A percentile compares a stretch with the other conserved stretches of the same genome.
These are phyloP conservation scores for Pitta sordida DNA, from an alignment of 2,113 vertebrate species.

Conservation along the genomic window DNA sequence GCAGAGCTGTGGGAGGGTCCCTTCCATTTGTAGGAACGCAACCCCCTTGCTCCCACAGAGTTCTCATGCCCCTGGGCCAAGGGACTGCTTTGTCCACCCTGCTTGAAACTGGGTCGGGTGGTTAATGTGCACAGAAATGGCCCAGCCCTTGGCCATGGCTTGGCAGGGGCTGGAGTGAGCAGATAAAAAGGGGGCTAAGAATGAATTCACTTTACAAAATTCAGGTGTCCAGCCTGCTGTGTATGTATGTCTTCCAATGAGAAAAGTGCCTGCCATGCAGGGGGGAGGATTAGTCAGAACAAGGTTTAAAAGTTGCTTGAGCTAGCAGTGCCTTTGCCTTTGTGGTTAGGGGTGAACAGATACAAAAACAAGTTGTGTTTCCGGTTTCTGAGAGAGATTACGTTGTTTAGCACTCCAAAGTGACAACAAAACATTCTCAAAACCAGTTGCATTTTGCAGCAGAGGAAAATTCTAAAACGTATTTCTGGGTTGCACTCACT, in stretches of 20 bases:
- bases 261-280: neutral
- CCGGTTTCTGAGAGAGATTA: neutral
- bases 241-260: rapidly evolving
- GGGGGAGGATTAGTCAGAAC: neutral
- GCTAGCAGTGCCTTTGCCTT: neutral
- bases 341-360: neutral
- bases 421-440: neutral
- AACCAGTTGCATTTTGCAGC: neutral
- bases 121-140: neutral
- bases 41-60: rapidly evolving
- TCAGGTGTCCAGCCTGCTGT: neutral
- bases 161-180: neutral
- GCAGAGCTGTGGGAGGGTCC: neutral
- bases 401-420: neutral
- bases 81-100: neutral
- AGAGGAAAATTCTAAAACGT: neutral
- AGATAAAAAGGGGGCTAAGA: neutral
- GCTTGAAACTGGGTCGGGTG: neutral
- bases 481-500: neutral
- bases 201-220: neutral
- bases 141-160: neutral
- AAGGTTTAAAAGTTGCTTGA: neutral
- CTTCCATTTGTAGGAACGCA: neutral
- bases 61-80: rapidly evolving
- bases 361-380: neutral